Percentiles rank a stretch among this genome's conserved stretches.
Conservation (phyloP, 2,797 vertebrate species). For the Coluber constrictor region DNA sequence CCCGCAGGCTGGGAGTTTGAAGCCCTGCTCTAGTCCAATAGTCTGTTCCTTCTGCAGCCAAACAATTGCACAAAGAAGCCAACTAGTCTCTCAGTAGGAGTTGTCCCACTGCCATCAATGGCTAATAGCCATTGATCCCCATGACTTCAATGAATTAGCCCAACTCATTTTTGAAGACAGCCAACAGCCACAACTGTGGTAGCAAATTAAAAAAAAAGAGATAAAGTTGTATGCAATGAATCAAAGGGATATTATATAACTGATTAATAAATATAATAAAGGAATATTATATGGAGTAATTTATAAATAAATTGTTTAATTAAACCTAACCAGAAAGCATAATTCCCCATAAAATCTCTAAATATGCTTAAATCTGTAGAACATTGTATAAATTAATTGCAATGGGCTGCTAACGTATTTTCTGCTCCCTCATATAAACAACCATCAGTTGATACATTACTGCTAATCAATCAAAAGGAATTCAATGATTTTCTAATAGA, state of each 20-base stretch:
- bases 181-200: background rate
- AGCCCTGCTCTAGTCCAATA: background rate
- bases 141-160: background rate
- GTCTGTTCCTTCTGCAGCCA: background rate
- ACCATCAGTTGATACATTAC: background rate
- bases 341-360: background rate
- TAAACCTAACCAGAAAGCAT: background rate
- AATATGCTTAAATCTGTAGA: background rate
- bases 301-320: background rate
- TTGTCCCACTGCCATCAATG: background rate
- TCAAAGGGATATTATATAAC: background rate
- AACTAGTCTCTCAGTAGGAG: background rate
- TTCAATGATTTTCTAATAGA: background rate
- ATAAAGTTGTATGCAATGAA: background rate
- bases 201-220: background rate
- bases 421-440: background rate
- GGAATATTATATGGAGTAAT: background rate
- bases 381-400: background rate
- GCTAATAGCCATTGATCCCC: background rate
- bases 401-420: background rate
- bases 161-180: background rate
- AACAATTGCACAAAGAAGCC: background rate
- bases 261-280: background rate
- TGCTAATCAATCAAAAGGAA: background rate
- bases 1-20: background rate